These are phyloP conservation scores for Rhysida immarginata DNA, from an alignment of 1,140 invertebrate genomes.

Conservation along the genomic window DNA sequence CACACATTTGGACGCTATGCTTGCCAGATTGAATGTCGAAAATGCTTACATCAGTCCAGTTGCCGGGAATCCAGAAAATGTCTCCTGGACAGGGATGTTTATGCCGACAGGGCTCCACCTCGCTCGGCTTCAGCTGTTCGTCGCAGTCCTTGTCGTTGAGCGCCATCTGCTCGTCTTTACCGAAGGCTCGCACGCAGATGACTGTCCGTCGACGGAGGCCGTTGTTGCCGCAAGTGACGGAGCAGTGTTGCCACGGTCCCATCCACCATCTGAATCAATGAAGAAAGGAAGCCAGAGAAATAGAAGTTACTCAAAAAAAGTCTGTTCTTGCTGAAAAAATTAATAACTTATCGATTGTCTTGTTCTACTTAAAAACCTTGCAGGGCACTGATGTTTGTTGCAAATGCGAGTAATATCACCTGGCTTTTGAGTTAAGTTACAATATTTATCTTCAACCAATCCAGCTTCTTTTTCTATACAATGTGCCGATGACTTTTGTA, in stretches of 20 bases:
- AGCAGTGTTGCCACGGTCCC: conserved; percentile 67
- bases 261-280: conserved; percentile 63
- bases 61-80: conserved; percentile 21
- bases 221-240: conserved; percentile 47
- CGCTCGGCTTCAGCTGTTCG: conserved; percentile 37
- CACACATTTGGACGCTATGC: too few species aligned
- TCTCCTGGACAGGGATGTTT: conserved; percentile 38
- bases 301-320: too few species aligned
- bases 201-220: conserved; percentile 47
- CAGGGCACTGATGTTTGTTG: conserved; percentile 52
- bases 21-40: background rate
- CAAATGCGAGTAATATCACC: conserved; percentile 42
- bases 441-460: conserved; percentile 46
- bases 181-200: conserved; percentile 46
- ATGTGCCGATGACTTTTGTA: conserved; percentile 39
- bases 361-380: too few species aligned
- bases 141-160: conserved; percentile 50
- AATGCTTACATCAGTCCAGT: conserved; percentile 29
- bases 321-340: too few species aligned
- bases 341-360: too few species aligned
- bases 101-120: conserved; percentile 43
- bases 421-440: conserved; percentile 41
- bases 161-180: conserved; percentile 45
- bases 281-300: too few species aligned
- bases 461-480: conserved; percentile 49